Percentiles rank a stretch among this genome's conserved stretches.
phyloP scores from a whole-genome alignment of 1,140 invertebrate genomes.

The Cyphomyrmex costatus region DNA sequence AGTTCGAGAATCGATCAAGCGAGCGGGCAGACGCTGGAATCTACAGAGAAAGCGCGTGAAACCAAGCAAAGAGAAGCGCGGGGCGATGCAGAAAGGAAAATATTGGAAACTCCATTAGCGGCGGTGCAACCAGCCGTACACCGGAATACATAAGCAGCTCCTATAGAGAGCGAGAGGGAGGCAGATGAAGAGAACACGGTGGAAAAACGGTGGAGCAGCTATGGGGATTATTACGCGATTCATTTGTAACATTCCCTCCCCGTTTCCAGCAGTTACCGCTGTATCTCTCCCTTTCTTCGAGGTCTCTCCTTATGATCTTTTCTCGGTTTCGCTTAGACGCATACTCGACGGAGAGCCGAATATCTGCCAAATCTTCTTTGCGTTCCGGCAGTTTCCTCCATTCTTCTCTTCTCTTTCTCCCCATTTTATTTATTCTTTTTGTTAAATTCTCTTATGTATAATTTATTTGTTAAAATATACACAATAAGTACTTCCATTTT shows the following conservation, averaged over 20 bases:
- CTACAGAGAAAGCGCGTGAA: not conserved
- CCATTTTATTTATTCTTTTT: constrained; percentile 24
- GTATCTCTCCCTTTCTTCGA: constrained; percentile 18
- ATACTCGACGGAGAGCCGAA: not conserved
- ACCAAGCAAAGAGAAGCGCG: constrained; percentile 22
- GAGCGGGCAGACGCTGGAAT: not conserved
- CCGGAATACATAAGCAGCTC: constrained; percentile 76
- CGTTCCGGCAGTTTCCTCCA: constrained; percentile 77
- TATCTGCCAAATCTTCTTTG: constrained; percentile 82
- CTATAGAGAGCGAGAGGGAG: constrained; percentile 43
- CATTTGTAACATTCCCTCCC: constrained; percentile 75
- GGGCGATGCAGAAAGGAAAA: constrained; percentile 71
- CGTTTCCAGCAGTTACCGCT: constrained; percentile 45
- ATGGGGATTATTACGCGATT: constrained; percentile 74
- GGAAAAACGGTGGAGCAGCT: constrained; percentile 53
- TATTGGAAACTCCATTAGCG: constrained; percentile 79
- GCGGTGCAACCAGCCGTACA: constrained; percentile 74
- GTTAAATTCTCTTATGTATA: constrained; percentile 83
- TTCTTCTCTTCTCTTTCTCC: not conserved
- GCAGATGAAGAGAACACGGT: constrained; percentile 58
- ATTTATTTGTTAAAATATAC: constrained; percentile 75
- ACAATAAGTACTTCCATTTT: not conserved
- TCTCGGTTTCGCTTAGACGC: constrained; percentile 1
- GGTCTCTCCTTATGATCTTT: constrained; percentile 13
- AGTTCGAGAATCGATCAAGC: constrained; percentile 72